Conservation (phyloP, 92 coral and sea anemone genomes). For the Hydrozoanthus gracilis region DNA sequence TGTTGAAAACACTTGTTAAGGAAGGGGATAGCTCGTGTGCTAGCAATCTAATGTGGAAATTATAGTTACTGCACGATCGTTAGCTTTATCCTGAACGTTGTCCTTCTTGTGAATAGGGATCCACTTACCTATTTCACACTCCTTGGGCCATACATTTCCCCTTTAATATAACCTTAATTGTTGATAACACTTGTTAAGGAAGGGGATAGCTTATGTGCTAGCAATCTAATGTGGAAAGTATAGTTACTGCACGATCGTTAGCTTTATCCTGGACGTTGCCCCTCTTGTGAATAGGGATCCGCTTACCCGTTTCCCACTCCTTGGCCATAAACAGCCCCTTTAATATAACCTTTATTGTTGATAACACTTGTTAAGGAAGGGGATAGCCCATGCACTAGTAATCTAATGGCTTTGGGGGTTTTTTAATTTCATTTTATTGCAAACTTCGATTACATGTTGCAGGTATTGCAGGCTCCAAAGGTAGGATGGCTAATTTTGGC, state of each 20-base stretch:
- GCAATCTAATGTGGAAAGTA: conserved; percentile 41
- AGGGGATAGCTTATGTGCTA: conserved; percentile 42
- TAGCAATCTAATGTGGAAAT: conserved; percentile 39
- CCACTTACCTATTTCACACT: conserved; percentile 62
- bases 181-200: conserved; percentile 48
- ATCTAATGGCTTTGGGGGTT: conserved; percentile 4
- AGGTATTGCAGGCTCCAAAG: too few species aligned
- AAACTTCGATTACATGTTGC: too few species aligned
- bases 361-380: conserved; percentile 40
- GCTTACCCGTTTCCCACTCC: conserved; percentile 59
- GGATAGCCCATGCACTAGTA: conserved; percentile 45
- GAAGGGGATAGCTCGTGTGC: conserved; percentile 47
- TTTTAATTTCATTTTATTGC: too few species aligned
- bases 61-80: conserved; percentile 56
- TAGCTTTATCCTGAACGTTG: conserved; percentile 32
- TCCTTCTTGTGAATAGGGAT: conserved; percentile 57
- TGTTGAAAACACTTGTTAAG: conserved; percentile 43
- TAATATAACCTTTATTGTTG: conserved; percentile 40
- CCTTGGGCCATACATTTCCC: conserved; percentile 40
- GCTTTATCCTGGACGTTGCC: conserved; percentile 40
- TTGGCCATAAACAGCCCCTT: conserved; percentile 29
- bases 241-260: conserved; percentile 55
- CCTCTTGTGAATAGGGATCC: conserved; percentile 55
- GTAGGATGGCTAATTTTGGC: too few species aligned
- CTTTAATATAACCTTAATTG: conserved; percentile 10